Evolutionary conservation across 2,888 invertebrate genomes (phyloP), one percentile per base, ranked within the genome.

Genomic region (Drepana falcataria): DNA sequence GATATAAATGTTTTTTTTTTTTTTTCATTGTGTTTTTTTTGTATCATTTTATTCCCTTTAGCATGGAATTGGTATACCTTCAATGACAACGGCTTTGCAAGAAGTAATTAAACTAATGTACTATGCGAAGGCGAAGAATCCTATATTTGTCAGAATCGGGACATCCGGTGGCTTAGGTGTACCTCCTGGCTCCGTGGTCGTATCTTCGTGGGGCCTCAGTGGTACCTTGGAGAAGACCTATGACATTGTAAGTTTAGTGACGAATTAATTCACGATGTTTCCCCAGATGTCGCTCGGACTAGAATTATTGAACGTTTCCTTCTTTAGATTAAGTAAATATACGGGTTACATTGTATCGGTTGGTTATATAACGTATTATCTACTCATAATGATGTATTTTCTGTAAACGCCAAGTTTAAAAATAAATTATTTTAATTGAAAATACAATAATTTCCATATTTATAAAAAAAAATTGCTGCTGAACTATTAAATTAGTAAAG

Each of bases 41-140:
- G n/a, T n/a, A n/a, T n/a, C n/a, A n/a, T 59, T 55, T 53, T 49
- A 37, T 51, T 81, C 84, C 7, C 83, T 5, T 37, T 7, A 95
- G 95, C 95, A 96, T 67, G 95, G 95, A 2, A 94, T 96, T 70
- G 95, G 95, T 0, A 92, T 94, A n/a, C 94, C 95, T 0, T 95
- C 95, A 1, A 87, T 95, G 78, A 93, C 93, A 1, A 93, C 95
- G 5, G 85, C 94, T 34, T 87, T 96, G 1, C 94, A 95, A 72
- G 95, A 96, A 74, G 77, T 95, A 0, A 92, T 95, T 65, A 96
- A 96, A 75, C 77, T 95, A 53, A 82, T 95, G 66, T 87, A 92
- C 71, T 93, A 95, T 71, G 94, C 95, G 0, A 91, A 91, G 53
- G 93, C 91, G n/a, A 88, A 86, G 57, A 91, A 93, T 69, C 94